phyloP scores from a whole-genome alignment of 1,140 invertebrate genomes.

The Gryon sp. region DNA sequence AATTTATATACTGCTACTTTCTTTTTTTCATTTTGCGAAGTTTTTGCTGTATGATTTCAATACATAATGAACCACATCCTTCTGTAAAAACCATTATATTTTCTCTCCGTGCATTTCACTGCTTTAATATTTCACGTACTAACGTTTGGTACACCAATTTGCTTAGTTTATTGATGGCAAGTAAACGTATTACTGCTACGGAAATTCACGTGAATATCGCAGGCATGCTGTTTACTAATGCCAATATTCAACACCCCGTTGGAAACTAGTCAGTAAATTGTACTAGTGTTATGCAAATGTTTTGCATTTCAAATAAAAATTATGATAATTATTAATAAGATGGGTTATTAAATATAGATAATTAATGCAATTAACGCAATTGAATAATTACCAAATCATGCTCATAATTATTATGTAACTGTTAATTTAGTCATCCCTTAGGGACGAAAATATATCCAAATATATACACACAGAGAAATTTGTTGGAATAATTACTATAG shows the following conservation, averaged over 20 bases:
- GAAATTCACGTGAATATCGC: constrained; percentile 19
- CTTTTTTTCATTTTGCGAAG: no score
- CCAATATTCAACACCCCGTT: constrained; percentile 3
- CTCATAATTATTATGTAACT: no score
- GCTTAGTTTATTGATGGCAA: constrained; percentile 37
- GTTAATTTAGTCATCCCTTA: no score
- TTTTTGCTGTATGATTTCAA: neutral
- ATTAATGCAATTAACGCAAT: no score
- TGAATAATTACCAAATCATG: no score
- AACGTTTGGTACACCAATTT: constrained; percentile 20
- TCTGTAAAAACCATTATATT: constrained; percentile 2
- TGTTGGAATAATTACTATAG: no score
- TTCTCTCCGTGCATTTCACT: constrained; percentile 4
- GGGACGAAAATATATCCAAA: no score
- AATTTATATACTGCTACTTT: no score
- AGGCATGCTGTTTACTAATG: constrained; percentile 12
- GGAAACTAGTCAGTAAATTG: neutral
- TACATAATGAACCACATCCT: neutral
- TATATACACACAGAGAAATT: no score
- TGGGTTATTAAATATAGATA: neutral
- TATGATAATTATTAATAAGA: neutral
- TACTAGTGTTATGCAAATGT: constrained; percentile 1
- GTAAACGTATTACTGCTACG: constrained; percentile 32
- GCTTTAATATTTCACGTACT: constrained; percentile 16
- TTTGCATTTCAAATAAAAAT: neutral